Conservation (phyloP, 1,140 invertebrate genomes). For the Tetragnatha versicolor region DNA sequence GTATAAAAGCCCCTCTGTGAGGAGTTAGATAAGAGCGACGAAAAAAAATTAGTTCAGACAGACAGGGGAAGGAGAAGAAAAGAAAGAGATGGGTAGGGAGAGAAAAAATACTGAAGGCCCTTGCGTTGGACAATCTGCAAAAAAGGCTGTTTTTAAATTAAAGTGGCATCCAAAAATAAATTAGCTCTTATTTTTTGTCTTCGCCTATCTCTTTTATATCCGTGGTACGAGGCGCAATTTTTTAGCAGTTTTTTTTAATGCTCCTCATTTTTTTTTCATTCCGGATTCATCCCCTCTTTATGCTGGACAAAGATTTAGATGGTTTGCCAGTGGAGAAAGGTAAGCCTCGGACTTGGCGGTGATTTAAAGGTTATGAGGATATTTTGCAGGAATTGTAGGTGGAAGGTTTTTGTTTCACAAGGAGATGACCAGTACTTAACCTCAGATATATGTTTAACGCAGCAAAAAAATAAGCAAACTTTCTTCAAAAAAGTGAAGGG, state of each 20-base stretch:
- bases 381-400: not conserved
- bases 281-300: not conserved
- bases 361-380: not conserved
- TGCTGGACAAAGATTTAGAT: conserved; percentile 15
- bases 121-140: conserved; percentile 43
- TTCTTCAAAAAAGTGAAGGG: too few species aligned
- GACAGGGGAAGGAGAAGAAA: not conserved
- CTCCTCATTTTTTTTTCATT: conserved; percentile 2
- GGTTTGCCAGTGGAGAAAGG: conserved; percentile 3
- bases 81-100: not conserved
- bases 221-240: conserved; percentile 35
- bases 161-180: conserved; percentile 55
- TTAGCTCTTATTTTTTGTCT: conserved; percentile 52
- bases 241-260: conserved; percentile 44
- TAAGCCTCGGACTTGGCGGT: conserved; percentile 16
- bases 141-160: conserved; percentile 55
- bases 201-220: conserved; percentile 51
- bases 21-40: conserved; percentile 30
- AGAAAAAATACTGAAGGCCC: conserved; percentile 6
- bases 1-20: conserved; percentile 25
- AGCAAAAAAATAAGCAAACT: too few species aligned
- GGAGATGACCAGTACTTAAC: too few species aligned
- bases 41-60: not conserved
- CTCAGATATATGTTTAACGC: too few species aligned
- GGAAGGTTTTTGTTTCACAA: too few species aligned